Conservation (phyloP, 2,113 vertebrate species). For the Cryptotis parvus region DNA sequence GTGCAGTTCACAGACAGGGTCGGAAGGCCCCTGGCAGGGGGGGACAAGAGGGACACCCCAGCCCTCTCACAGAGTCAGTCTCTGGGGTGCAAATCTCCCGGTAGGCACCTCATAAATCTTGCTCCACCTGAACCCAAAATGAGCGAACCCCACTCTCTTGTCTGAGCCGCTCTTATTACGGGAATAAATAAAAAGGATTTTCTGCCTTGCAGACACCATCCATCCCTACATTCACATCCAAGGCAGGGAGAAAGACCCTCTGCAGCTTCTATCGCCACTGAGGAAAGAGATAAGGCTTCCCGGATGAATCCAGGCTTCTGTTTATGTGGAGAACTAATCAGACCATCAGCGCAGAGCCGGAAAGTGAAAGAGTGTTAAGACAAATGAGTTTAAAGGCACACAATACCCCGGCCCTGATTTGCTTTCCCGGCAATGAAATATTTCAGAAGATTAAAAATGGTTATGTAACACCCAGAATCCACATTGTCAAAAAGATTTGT, state of each 20-base stretch:
- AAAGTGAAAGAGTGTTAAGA: conserved; percentile 77
- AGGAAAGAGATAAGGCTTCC: conserved; percentile 63
- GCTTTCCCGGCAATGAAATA: conserved; percentile 76
- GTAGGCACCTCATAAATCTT: conserved; percentile 55
- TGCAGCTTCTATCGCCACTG: background rate
- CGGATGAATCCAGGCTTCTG: conserved; percentile 48
- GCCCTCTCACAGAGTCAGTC: no score
- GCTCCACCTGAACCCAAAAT: background rate
- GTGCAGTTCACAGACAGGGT: no score
- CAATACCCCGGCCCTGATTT: conserved; percentile 70
- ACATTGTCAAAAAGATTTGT: conserved; percentile 76
- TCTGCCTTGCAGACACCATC: conserved; percentile 29
- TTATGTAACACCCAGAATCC: conserved; percentile 69
- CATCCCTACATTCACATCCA: conserved; percentile 62
- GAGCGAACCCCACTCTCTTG: background rate
- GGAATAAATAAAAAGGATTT: conserved; percentile 63
- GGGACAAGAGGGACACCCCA: no score
- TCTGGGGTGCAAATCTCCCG: rapidly evolving
- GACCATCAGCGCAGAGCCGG: conserved; percentile 63
- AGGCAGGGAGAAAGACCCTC: background rate
- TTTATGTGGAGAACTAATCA: conserved; percentile 74
- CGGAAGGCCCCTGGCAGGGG: no score
- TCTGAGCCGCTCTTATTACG: background rate
- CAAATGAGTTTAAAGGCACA: conserved; percentile 79
- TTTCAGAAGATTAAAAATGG: conserved; percentile 82